Conservation (phyloP, 2,797 vertebrate species). For the Mus minutoides region DNA sequence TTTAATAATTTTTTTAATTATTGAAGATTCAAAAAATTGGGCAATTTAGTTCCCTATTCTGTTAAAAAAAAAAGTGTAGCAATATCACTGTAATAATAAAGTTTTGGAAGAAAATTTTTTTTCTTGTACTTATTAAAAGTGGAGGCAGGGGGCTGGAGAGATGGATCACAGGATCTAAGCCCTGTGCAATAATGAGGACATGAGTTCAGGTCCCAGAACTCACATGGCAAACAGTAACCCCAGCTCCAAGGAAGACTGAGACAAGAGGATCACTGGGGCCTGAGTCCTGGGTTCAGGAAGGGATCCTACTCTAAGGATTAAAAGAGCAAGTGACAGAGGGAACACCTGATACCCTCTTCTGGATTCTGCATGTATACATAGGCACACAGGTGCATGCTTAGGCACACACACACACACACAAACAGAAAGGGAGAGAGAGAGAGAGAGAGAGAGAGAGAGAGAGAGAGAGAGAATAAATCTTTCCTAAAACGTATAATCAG, state of each 20-base stretch:
- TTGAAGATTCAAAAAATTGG: constrained; percentile 1
- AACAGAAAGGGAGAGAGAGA: too few relatives aligned
- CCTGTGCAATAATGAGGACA: background rate
- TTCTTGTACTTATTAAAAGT: background rate
- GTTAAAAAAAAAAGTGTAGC: background rate
- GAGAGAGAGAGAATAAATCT: too few relatives aligned
- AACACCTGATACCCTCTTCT: background rate
- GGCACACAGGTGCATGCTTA: fast-evolving
- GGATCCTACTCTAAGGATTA: background rate
- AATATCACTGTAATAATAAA: constrained; percentile 61
- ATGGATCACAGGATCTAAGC: background rate
- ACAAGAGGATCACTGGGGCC: background rate
- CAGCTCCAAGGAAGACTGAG: background rate
- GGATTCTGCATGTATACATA: background rate
- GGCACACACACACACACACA: background rate
- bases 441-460: too few relatives aligned
- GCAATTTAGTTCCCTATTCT: background rate
- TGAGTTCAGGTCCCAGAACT: background rate
- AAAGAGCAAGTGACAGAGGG: background rate
- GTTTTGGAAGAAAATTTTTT: constrained; percentile 24
- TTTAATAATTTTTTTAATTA: constrained; percentile 70
- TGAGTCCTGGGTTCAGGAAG: background rate
- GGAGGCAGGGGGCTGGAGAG: background rate
- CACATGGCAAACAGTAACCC: background rate
- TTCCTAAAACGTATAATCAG: background rate